These are phyloP conservation scores for Siniperca scherzeri DNA, from an alignment of 2,797 vertebrate genomes.

Conservation along the genomic window DNA sequence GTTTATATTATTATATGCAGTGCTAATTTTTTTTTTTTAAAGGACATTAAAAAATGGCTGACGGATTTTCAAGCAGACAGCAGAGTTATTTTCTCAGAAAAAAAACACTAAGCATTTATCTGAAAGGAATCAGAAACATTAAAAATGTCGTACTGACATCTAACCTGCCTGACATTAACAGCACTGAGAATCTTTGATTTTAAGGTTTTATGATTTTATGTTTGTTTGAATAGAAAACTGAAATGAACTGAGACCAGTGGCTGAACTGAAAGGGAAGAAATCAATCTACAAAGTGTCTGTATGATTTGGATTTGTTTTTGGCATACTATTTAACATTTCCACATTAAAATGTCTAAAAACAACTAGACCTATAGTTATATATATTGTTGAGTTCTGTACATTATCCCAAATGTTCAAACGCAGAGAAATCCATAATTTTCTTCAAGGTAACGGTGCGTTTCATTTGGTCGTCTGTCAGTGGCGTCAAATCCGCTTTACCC, in stretches of 20 bases:
- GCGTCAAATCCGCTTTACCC: too few relatives aligned
- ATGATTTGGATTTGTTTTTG: background rate
- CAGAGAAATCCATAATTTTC: too few relatives aligned
- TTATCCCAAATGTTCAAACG: too few relatives aligned
- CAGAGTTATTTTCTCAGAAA: conserved; percentile 10
- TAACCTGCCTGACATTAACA: background rate
- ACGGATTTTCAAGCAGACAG: background rate
- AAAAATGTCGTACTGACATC: background rate
- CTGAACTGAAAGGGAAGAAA: background rate
- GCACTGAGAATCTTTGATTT: background rate
- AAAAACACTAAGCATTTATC: background rate
- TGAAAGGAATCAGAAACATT: conserved; percentile 21
- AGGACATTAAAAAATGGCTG: background rate
- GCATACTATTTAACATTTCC: too few relatives aligned
- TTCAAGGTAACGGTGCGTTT: too few relatives aligned
- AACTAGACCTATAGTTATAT: too few relatives aligned
- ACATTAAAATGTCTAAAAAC: too few relatives aligned
- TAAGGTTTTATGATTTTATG: background rate
- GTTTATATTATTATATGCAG: background rate
- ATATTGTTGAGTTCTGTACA: too few relatives aligned
- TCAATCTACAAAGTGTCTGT: too few relatives aligned
- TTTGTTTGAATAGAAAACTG: background rate
- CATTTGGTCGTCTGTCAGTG: too few relatives aligned
- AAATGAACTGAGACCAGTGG: background rate
- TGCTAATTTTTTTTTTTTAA: background rate